A percentile compares a stretch with the other conserved stretches of the same genome.
Evolutionary conservation across 2,797 vertebrate species (phyloP).

Genomic region (Poeciliopsis paucimaculata): DNA sequence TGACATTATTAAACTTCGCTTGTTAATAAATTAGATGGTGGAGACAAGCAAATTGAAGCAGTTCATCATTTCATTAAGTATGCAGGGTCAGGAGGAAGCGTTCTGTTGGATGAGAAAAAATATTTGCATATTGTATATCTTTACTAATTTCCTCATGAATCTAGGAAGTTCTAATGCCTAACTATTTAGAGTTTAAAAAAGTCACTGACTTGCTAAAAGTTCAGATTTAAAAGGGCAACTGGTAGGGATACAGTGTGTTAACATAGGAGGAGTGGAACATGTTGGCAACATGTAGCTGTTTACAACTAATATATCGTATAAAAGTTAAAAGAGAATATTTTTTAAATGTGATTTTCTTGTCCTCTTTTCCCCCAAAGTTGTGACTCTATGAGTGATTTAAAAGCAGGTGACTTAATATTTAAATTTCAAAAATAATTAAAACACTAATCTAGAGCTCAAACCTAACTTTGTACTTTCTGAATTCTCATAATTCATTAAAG

Average conservation of each 20-base stretch:
- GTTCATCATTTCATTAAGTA: slow-evolving; percentile 49
- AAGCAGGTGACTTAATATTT: not conserved
- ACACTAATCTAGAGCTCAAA: not conserved
- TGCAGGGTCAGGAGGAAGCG: slow-evolving; percentile 19
- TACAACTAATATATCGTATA: slow-evolving; percentile 16
- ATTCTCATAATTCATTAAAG: slow-evolving; percentile 33
- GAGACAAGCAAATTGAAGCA: slow-evolving; percentile 51
- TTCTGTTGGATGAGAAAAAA: slow-evolving; percentile 25
- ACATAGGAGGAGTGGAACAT: not conserved
- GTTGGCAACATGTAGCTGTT: not conserved
- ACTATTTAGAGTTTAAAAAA: slow-evolving; percentile 2
- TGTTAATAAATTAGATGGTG: slow-evolving; percentile 50
- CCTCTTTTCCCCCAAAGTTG: not conserved
- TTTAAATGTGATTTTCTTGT: not conserved
- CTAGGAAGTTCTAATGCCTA: slow-evolving; percentile 8
- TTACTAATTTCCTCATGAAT: slow-evolving; percentile 34
- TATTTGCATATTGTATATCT: slow-evolving; percentile 49
- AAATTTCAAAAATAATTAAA: not conserved
- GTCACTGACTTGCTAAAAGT: slow-evolving; percentile 9
- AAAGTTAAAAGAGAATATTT: not conserved
- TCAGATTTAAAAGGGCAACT: slow-evolving; percentile 38
- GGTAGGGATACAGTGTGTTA: slow-evolving; percentile 29
- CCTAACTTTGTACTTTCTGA: slow-evolving; percentile 3
- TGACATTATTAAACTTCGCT: slow-evolving; percentile 47
- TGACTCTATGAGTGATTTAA: not conserved